Base-by-base conservation (phyloP, 2,888 invertebrate genomes). In the Leuctra nigra region DNA sequence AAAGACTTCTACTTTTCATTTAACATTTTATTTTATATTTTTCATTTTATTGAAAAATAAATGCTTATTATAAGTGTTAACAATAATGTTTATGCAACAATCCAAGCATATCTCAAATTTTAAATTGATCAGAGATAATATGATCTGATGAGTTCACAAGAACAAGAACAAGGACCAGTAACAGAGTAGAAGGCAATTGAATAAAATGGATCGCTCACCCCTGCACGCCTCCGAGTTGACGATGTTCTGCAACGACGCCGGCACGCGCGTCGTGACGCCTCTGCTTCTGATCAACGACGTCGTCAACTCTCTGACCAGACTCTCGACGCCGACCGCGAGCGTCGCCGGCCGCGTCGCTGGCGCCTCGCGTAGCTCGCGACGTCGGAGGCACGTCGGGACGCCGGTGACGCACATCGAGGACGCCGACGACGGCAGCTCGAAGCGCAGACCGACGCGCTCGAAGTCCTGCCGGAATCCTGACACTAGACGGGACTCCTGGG, bases 171-270 rank as follows among this genome's bases (percentile, higher is more conserved):
- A n/a, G n/a, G n/a, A n/a, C n/a, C n/a, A n/a, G n/a, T n/a, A n/a
- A n/a, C n/a, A n/a, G n/a, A n/a, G n/a, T n/a, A n/a, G n/a, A n/a
- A n/a, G n/a, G n/a, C n/a, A n/a, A n/a, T n/a, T n/a, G n/a, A n/a
- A n/a, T n/a, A n/a, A n/a, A n/a, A n/a, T n/a, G n/a, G n/a, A n/a
- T n/a, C n/a, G n/a, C n/a, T n/a, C n/a, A n/a, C 85, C 82, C 69
- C 78, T 77, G 66, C 85, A 85, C 36, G 84, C 84, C 69, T 81
- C 79, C n/a, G 76, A 77, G 64, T 80, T 81, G 29, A 84, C 73
- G 11, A 80, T 71, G 58, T 74, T 70, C 55, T 74, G 72, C 23
- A 81, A 71, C 1, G 73, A 69, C 53, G 67, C 70, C 2, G 84
- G 79, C 44, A 81, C 64, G 61, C 68, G 67, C 9, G 72, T 71